Evolutionary conservation across 1,140 invertebrate genomes (phyloP), one percentile per base, ranked within the genome.

Genomic region (Limonius californicus): DNA sequence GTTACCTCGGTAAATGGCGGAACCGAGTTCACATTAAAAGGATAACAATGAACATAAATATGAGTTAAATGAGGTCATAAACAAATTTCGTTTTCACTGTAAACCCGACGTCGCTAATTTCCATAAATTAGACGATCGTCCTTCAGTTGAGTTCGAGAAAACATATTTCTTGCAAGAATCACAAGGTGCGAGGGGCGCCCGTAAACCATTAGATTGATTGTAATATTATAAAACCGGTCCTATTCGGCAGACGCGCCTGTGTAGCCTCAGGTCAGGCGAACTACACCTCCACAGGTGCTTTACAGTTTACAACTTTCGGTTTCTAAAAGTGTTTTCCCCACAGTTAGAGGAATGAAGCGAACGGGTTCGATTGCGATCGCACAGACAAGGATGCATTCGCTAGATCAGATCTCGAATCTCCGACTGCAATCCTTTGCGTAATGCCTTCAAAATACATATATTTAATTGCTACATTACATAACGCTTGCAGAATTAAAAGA

Each of bases 171-270:
- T 50, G 42, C 42, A 20, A 27, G 20, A 35, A n/a, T 18, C 16
- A 15, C 15, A 32, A 11, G 30, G 59, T 19, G 14, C n/a, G 43
- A 55, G 61, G 56, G 53, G 39, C 15, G n/a, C 23, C 53, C 59
- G 54, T 55, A 63, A 59, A 57, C 53, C 54, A 62, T 57, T 57
- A 62, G 61, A 62, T 61, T 57, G 61, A 62, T 57, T 57, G 30
- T 62, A 62, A 57, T 45, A 43, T 57, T 59, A 55, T n/a, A 63
- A 45, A 63, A 63, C 62, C 62, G 62, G 62, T 63, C 62, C 56
- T 59, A 59, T 63, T 59, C 56, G 47, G 47, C 32, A 54, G 57
- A 63, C 55, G 57, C 62, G 55, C 62, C 62, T 63, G 45, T 62
- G 57, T 62, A 35, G 55, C 61, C 54, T 16, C 19, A 32, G 30